Conservation (phyloP, 2,797 vertebrate species). For the Sebastes steindachneri region DNA sequence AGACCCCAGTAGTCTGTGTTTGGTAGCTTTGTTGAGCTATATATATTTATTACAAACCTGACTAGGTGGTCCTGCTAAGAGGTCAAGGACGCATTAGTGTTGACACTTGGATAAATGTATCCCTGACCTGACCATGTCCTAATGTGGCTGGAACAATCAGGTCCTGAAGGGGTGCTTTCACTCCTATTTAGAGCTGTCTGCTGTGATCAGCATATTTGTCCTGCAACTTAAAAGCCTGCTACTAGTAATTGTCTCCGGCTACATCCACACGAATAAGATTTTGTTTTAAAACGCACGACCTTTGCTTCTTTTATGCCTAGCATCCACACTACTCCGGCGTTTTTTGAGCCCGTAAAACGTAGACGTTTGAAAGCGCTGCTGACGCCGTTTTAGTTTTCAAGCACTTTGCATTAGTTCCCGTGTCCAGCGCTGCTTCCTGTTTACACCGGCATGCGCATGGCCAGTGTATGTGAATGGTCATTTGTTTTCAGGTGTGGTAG, state of each 20-base stretch:
- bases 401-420: too few relatives aligned
- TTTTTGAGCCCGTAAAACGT: too few relatives aligned
- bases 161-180: neutral
- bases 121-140: neutral
- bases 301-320: too few relatives aligned
- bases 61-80: conserved; percentile 14
- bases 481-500: too few relatives aligned
- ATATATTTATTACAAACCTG: neutral
- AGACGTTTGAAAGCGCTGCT: too few relatives aligned
- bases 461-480: too few relatives aligned
- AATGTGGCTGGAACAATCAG: neutral
- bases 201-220: neutral
- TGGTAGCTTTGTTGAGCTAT: neutral
- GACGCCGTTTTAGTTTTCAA: too few relatives aligned
- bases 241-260: neutral
- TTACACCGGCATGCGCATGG: too few relatives aligned
- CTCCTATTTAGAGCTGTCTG: neutral
- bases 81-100: conserved; percentile 18
- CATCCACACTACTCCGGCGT: too few relatives aligned
- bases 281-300: too few relatives aligned
- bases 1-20: neutral
- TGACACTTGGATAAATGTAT: conserved; percentile 7
- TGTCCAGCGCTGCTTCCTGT: too few relatives aligned
- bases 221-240: neutral
- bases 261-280: too few relatives aligned